Conservation (phyloP, 92 coral and sea anemone genomes). For the Epizoanthus illoricatus region DNA sequence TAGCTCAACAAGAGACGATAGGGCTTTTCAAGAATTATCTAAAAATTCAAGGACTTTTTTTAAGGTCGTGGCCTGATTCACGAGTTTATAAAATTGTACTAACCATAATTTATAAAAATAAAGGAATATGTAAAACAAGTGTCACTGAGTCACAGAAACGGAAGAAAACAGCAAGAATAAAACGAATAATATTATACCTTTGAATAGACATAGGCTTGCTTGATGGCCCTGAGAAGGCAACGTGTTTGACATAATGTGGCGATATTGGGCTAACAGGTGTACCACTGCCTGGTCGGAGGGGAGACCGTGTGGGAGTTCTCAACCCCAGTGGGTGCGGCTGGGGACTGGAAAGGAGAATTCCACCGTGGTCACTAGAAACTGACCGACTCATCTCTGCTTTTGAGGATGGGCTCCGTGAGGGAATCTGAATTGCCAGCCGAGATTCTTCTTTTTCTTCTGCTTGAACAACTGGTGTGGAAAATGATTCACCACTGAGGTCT, state of each 20-base stretch:
- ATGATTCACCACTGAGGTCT: not conserved
- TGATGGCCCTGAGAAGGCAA: slow-evolving; percentile 59
- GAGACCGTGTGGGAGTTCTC: slow-evolving; percentile 17
- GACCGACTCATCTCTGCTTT: slow-evolving; percentile 2
- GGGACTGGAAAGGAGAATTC: slow-evolving; percentile 21
- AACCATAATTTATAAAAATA: no score
- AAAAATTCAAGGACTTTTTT: no score
- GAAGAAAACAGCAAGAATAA: not conserved
- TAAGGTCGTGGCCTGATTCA: no score
- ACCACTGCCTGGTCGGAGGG: slow-evolving; percentile 21
- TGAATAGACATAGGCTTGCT: slow-evolving; percentile 60
- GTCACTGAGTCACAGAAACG: no score
- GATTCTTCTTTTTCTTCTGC: slow-evolving; percentile 14
- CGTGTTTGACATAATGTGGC: slow-evolving; percentile 27
- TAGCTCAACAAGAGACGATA: no score
- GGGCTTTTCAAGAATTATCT: no score
- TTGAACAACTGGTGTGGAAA: not conserved
- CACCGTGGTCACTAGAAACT: slow-evolving; percentile 19
- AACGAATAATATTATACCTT: slow-evolving; percentile 5
- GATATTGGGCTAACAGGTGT: slow-evolving; percentile 34
- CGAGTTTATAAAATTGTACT: no score
- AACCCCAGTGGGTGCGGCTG: not conserved
- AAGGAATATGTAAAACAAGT: no score
- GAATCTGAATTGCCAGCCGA: slow-evolving; percentile 15
- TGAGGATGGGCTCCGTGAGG: not conserved